These are phyloP conservation scores for Tiliacea citrago DNA, from an alignment of 2,888 invertebrate species.

Conservation along the genomic window DNA sequence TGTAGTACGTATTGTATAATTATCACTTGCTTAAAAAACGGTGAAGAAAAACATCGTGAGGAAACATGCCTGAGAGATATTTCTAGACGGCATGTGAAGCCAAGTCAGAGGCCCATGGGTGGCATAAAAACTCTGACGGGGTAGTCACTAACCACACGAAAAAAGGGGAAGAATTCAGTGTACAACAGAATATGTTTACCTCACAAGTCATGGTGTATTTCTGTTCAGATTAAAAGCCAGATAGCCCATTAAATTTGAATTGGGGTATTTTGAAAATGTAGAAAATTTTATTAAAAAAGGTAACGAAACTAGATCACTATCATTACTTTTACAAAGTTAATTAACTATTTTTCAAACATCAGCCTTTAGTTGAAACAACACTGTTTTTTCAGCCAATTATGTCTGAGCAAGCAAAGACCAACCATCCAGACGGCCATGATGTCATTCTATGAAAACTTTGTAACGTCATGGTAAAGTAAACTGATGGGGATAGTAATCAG, in stretches of 20 bases:
- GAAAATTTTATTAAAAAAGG: not conserved
- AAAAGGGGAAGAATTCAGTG: not conserved
- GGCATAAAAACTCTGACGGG: too few species aligned
- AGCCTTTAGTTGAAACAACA: slow-evolving; percentile 22
- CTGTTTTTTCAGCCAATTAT: slow-evolving; percentile 43
- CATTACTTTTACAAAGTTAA: not conserved
- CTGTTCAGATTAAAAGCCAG: not conserved
- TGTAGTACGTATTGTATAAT: too few species aligned
- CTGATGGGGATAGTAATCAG: slow-evolving; percentile 7
- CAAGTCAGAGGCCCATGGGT: too few species aligned
- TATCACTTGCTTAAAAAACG: too few species aligned
- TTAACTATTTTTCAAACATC: not conserved
- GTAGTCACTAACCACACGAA: too few species aligned
- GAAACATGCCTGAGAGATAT: too few species aligned
- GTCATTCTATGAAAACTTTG: slow-evolving; percentile 38
- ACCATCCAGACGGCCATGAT: slow-evolving; percentile 38
- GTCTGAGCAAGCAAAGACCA: slow-evolving; percentile 44
- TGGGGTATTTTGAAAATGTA: too few species aligned
- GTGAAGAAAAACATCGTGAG: too few species aligned
- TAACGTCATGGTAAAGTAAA: slow-evolving; percentile 45
- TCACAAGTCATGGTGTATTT: not conserved
- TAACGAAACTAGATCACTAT: slow-evolving; percentile 2
- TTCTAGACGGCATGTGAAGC: too few species aligned
- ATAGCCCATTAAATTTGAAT: too few species aligned
- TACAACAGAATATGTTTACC: not conserved